Base-by-base conservation (phyloP, 2,888 invertebrate genomes). In the Phalera bucephala region DNA sequence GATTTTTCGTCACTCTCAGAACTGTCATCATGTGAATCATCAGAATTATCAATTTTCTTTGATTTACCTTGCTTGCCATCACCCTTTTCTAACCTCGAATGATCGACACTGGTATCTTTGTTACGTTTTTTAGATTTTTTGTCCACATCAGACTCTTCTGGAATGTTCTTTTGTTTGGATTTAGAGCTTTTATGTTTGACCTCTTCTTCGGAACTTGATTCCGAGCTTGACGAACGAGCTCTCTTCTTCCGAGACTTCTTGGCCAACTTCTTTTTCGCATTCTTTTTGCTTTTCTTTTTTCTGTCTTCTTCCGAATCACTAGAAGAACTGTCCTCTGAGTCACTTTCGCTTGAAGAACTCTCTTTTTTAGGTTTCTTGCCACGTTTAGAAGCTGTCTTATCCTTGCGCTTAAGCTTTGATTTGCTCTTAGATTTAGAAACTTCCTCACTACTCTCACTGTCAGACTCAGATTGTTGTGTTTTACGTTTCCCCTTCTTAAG, bases 371-470 rank as follows among this genome's bases (percentile, higher is more conserved):
- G 65, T 59, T 82, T 87, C 64, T 90, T 90, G n/a, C 76, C 58
- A 50, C 90, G 91, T 54, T 93, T 93, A 2, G 92, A 91, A 33
- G 89, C 90, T 4, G 90, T 80, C 59, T 91, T 92, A 5, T 92
- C 92, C 42, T 90, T 90, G 23, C 85, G 84, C 57, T 89, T 90
- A 6, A 71, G 52, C 54, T 90, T 90, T n/a, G 77, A 36, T 59
- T 90, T 90, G 23, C 66, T 69, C 61, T 90, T 90, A 1, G 85
- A 69, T 64, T 89, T 89, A 0, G 77, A 53, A 9, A 73, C 72
- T 54, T 84, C 87, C 45, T 79, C 88, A 49, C 88, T 81, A 56
- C 82, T 86, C 45, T 85, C 90, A 46, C 85, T 87, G 43, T 90
- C 91, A 10, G 86, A 84, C 39, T 83, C 87, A 0, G 90, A 81